phyloP scores from a whole-genome alignment of 1,140 invertebrate species.

The Drosophila sulfurigaster region DNA sequence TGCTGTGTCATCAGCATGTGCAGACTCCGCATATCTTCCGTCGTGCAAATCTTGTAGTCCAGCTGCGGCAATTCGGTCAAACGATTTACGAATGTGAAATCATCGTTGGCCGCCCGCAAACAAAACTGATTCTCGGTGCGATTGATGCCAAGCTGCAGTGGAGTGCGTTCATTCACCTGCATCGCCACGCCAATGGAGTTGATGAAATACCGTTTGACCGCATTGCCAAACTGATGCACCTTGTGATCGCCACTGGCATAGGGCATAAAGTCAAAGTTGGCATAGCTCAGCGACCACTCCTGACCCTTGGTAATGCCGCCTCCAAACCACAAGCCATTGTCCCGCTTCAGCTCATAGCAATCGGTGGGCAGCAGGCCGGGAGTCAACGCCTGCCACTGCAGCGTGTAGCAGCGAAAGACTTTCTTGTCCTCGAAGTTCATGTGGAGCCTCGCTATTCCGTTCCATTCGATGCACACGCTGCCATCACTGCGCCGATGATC shows the following conservation, averaged over 20 bases:
- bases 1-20: slow-evolving; percentile 90
- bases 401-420: slow-evolving; percentile 90
- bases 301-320: slow-evolving; percentile 91
- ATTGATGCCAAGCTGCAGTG: slow-evolving; percentile 92
- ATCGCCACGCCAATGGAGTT: slow-evolving; percentile 94
- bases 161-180: slow-evolving; percentile 90
- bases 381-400: slow-evolving; percentile 92
- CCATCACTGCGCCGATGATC: slow-evolving; percentile 87
- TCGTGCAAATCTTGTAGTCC: slow-evolving; percentile 94
- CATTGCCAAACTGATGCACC: slow-evolving; percentile 92
- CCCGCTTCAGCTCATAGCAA: slow-evolving; percentile 91
- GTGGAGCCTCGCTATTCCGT: slow-evolving; percentile 90
- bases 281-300: slow-evolving; percentile 92
- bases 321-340: slow-evolving; percentile 91
- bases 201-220: slow-evolving; percentile 92
- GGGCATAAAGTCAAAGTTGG: slow-evolving; percentile 89
- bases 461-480: slow-evolving; percentile 92
- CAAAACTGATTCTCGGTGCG: slow-evolving; percentile 89
- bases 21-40: slow-evolving; percentile 90
- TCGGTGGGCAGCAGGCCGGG: slow-evolving; percentile 90
- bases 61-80: slow-evolving; percentile 88
- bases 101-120: slow-evolving; percentile 90
- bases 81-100: slow-evolving; percentile 91
- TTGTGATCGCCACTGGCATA: slow-evolving; percentile 93
- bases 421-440: slow-evolving; percentile 87